Percentiles rank a stretch among this genome's conserved stretches.
These are phyloP conservation scores for Bilobella aurantiaca DNA, from an alignment of 1,140 invertebrate species.

Conservation along the genomic window DNA sequence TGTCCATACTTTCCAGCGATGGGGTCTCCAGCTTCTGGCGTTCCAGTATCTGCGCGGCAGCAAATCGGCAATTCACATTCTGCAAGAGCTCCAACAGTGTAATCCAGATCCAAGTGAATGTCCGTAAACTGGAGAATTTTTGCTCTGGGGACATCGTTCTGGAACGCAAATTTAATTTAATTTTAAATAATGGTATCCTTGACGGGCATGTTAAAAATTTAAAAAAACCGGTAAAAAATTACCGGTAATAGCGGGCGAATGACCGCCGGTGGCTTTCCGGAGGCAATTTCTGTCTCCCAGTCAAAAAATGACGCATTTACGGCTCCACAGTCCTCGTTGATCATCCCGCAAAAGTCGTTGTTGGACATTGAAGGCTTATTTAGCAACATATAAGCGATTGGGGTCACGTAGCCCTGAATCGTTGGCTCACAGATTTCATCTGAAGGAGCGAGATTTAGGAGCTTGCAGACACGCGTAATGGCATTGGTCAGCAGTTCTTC, in stretches of 20 bases:
- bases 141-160: constrained; percentile 30
- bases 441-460: constrained; percentile 4
- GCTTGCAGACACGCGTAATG: neutral
- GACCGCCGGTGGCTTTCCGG: constrained; percentile 4
- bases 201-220: neutral
- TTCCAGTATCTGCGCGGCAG: constrained; percentile 38
- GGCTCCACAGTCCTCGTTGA: constrained; percentile 14
- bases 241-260: neutral
- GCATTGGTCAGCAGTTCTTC: neutral
- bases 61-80: constrained; percentile 43
- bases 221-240: neutral
- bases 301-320: constrained; percentile 1
- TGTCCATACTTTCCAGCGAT: neutral
- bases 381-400: constrained; percentile 12
- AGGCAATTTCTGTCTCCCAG: constrained; percentile 13
- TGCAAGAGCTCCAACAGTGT: constrained; percentile 40
- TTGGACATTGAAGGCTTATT: neutral
- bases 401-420: constrained; percentile 14
- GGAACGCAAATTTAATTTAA: neutral
- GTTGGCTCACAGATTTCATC: constrained; percentile 17
- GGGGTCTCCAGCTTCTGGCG: neutral
- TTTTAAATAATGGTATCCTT: neutral
- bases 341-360: constrained; percentile 21
- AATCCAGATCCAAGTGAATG: constrained; percentile 44
- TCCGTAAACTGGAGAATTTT: constrained; percentile 46